Evolutionary conservation across 2,797 vertebrate species (phyloP).

Genomic region (Pangasius mekongensis): DNA sequence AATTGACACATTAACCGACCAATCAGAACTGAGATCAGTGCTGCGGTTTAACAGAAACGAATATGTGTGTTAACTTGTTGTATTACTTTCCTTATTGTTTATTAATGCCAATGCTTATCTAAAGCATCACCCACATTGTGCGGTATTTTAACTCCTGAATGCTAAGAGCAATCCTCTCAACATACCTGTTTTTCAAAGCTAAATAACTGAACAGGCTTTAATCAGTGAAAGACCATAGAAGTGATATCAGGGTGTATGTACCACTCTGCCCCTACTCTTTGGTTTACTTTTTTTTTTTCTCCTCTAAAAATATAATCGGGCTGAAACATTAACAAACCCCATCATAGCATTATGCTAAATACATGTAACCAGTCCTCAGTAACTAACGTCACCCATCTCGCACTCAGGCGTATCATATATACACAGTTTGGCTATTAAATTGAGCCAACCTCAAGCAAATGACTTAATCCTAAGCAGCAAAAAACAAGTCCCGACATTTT

Average conservation of each 20-base stretch:
- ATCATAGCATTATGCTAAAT: not conserved
- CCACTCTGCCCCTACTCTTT: not conserved
- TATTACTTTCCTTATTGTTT: not conserved
- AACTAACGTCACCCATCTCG: not conserved
- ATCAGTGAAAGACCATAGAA: not conserved
- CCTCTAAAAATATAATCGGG: not conserved
- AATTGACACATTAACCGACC: not conserved
- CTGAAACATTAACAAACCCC: not conserved
- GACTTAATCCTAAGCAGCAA: not conserved
- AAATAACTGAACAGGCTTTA: not conserved
- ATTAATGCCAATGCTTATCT: not conserved
- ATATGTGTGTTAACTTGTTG: not conserved
- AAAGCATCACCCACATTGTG: not conserved
- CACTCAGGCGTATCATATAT: not conserved
- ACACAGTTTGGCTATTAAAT: conserved; percentile 35
- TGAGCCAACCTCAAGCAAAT: conserved; percentile 30
- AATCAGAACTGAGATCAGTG: not conserved
- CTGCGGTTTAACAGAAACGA: not conserved
- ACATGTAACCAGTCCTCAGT: not conserved
- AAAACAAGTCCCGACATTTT: conserved; percentile 2
- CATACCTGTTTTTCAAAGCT: not conserved
- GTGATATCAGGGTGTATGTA: not conserved
- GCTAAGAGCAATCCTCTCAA: not conserved
- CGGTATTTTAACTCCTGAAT: not conserved
- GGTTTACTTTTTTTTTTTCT: not conserved